Conservation (phyloP, 2,113 vertebrate genomes). For the Brevimyrus niger region DNA sequence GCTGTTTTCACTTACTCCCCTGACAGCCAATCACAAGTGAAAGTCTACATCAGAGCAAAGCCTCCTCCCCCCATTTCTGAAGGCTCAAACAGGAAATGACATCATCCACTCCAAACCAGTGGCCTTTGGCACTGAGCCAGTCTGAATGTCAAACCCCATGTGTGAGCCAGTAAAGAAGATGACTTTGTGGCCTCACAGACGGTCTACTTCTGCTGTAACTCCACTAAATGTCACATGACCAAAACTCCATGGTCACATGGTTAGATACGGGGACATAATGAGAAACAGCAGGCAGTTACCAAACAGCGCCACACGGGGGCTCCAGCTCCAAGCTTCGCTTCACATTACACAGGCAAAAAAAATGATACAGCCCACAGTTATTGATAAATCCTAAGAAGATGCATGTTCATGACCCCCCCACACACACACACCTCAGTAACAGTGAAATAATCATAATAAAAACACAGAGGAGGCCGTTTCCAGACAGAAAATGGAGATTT, state of each 20-base stretch:
- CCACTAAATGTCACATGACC: background rate
- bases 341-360: conserved; percentile 32
- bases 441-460: conserved; percentile 6
- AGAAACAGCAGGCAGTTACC: background rate
- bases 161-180: background rate
- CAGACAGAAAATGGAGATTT: conserved; percentile 5
- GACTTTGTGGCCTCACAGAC: background rate
- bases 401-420: background rate
- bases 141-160: background rate
- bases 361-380: background rate
- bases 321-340: background rate
- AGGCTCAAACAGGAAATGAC: background rate
- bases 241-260: background rate
- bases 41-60: background rate
- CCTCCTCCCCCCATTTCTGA: background rate
- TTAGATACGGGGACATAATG: background rate
- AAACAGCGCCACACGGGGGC: background rate
- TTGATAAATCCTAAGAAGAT: background rate
- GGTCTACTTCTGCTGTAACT: background rate
- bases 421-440: background rate
- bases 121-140: background rate
- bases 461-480: background rate
- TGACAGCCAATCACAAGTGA: background rate
- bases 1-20: background rate
- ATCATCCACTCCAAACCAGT: background rate